Evolutionary conservation across 2,113 vertebrate species (phyloP), one percentile per base, ranked within the genome.

Genomic region (Bambusicola thoracicus): DNA sequence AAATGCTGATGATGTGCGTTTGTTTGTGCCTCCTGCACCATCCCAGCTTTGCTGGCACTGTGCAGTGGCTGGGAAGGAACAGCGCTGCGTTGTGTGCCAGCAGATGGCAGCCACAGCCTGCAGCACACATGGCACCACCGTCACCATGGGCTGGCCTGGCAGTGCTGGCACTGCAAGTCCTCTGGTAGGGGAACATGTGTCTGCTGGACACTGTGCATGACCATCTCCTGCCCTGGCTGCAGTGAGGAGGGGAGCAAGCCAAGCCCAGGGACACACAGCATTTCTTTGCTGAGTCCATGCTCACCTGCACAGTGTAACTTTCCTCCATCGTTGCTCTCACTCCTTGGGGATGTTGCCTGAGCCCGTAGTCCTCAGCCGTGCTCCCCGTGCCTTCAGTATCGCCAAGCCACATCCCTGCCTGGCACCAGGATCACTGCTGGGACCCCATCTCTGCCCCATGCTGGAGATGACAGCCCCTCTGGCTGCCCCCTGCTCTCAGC

Each of bases 341-440:
- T 0, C 0, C 43, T 8, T 1, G 0, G 40, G 10, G 59, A n/a
- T 3, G 0, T 49, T 5, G 7, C 3, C 0, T 0, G 30, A 69
- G 8, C 65, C 77, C 44, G 13, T 2, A 5, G 4, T 14, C 72
- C 2, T 3, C 44, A 32, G 41, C 49, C 20, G 0, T 0, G 0
- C n/a, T 49, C 80, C 48, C 61, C 4, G 41, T 29, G 44, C 61
- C 32, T 49, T 27, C 1, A 2, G 51, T 20, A 3, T 11, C 38
- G 20, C 36, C 61, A 22, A 29, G 38, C 62, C 15, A 0, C 1
- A 4, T 58, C 76, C 81, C 22, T 13, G 8, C 85, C 72, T 2
- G 27, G 21, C 30, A 53, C 58, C 67, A 13, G 63, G 4, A 16
- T 8, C 4, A 9, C 38, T n/a, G 18, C 74, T 30, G 8, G 13